Evolutionary conservation across 1,140 invertebrate species (phyloP), one percentile per base, ranked within the genome.

Genomic region (Cylas formicarius): DNA sequence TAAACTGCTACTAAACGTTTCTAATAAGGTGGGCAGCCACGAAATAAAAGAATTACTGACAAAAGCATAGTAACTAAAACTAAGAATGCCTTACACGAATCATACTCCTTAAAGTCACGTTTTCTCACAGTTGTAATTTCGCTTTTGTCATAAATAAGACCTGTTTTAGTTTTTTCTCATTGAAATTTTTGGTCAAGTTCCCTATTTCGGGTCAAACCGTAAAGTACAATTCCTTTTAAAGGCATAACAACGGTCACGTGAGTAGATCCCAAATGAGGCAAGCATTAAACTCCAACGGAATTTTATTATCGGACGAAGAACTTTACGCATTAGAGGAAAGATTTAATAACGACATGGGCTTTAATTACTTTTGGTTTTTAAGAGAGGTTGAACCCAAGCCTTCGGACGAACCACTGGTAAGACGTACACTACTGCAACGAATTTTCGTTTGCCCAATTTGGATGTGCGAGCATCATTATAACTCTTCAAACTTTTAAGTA

Each of bases 261-360:
- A 72, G 73, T n/a, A 71, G 75, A 39, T 67, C 72, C 41, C 77
- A 82, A 61, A 70, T 82, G 51, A 73, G 77, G 16, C 80, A 81
- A 61, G 74, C 75, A 49, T 67, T 84, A 42, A 67, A 72, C 32
- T 70, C 72, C 19, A 73, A 77, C 49, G 74, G 75, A 18, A 73
- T 84, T 54, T 63, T 82, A 20, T 63, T 80, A 2, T 70, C 79
- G 0, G 62, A 70, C 31, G 70, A 72, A 50, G 80, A 84, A 56
- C 56, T 81, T n/a, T 72, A 73, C 29, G 72, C 80, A n/a, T 67
- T 85, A 11, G 75, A 81, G 49, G 63, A 67, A 47, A 69, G 78
- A 31, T 83, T 81, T 58, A 74, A 74, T 31, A 76, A 84, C 57
- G 75, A 81, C 55, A 60, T 77, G 41, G 82, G 82, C 13, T 83